Percentiles rank a stretch among this genome's conserved stretches.
phyloP scores from a whole-genome alignment of 2,797 vertebrate genomes.

The Odontamblyopus rebecca region DNA sequence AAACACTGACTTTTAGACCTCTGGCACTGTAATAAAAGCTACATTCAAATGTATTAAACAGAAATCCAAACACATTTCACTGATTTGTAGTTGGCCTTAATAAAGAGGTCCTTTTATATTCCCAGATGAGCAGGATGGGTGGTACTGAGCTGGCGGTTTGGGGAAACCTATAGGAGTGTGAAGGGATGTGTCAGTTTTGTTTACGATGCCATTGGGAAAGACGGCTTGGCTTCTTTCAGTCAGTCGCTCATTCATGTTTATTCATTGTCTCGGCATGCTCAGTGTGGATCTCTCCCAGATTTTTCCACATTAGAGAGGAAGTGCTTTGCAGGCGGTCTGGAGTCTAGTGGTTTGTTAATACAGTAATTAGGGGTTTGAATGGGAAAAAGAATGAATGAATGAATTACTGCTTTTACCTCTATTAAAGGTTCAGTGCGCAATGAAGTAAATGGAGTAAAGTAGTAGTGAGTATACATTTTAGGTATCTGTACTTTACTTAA shows the following conservation, averaged over 20 bases:
- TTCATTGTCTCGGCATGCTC: conserved; percentile 21
- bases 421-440: too few species aligned
- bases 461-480: too few species aligned
- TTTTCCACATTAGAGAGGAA: conserved; percentile 26
- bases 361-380: neutral
- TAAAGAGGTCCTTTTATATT: conserved; percentile 34
- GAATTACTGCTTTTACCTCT: too few species aligned
- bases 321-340: neutral
- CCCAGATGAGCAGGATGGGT: neutral
- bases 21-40: conserved; percentile 1
- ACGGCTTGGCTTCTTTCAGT: conserved; percentile 30
- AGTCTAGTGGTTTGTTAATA: too few species aligned
- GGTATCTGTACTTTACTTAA: too few species aligned
- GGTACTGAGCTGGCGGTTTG: conserved; percentile 36
- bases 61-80: conserved; percentile 3
- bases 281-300: conserved; percentile 15
- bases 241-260: conserved; percentile 24
- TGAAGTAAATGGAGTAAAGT: too few species aligned
- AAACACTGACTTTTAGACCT: neutral
- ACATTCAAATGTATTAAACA: conserved; percentile 11
- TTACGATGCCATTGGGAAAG: conserved; percentile 23
- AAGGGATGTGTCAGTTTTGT: conserved; percentile 31
- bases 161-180: conserved; percentile 7
- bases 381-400: too few species aligned
- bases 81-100: conserved; percentile 29